Base-by-base conservation (phyloP, 2,888 invertebrate genomes). In the Pristionchus entomophagus region DNA sequence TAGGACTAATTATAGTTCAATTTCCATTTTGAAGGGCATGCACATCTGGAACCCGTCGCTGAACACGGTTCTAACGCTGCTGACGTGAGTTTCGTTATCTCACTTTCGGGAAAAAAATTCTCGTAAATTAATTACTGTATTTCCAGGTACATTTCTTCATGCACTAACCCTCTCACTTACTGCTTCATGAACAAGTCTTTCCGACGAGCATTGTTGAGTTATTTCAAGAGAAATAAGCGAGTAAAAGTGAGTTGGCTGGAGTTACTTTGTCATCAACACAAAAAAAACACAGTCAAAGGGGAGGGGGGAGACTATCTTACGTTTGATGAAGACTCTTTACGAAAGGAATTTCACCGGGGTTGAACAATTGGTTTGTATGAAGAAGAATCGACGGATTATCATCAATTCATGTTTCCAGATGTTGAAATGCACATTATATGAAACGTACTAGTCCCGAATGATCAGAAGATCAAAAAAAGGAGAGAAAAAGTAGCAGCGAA, bases 171-270 rank as follows among this genome's bases (percentile, higher is more conserved):
- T 0, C 96, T 97, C 91, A 97, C 97, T 0, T 97, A 97, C 94
- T 97, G 97, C 94, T 97, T 97, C 95, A 97, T 97, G 97, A 97
- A 97, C 94, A 95, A 96, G 89, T 89, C 89, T 22, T 90, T 90
- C 86, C 88, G 90, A n/a, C 81, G 88, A 0, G 89, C 90, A 0
- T 87, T 90, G 26, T 84, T 90, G 29, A 88, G 89, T 29, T 89
- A 89, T 49, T 89, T 89, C 69, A 87, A 82, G 32, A 53, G 78
- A 32, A 88, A 80, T 22, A 82, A 59, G 59, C 32, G 29, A 8
- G 8, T 32, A 0, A 80, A 80, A 41, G 78, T 80, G n/a, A 45
- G 73, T 3, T 0, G n/a, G n/a, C n/a, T n/a, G n/a, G n/a, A n/a
- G n/a, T n/a, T n/a, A n/a, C n/a, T n/a, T n/a, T n/a, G n/a, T n/a